Base-by-base conservation (phyloP, 2,888 invertebrate genomes). In the Cerastis leucographa region DNA sequence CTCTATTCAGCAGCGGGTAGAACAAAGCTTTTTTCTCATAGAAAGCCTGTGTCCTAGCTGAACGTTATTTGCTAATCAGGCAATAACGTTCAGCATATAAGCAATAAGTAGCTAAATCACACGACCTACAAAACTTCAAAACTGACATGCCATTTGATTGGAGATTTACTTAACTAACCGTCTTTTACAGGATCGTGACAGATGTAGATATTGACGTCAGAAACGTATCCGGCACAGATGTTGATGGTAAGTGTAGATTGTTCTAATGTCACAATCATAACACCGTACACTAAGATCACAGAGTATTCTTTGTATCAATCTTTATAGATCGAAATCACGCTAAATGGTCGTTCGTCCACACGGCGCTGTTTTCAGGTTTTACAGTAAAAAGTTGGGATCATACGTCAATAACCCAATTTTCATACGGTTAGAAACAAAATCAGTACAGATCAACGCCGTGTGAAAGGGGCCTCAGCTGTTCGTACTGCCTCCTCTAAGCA, bases 131-230 rank as follows among this genome's bases (percentile, higher is more conserved):
- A 35, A 61, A 61, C 61, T 51, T 51, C 9, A 51, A 51, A 51
- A 3, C 8, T 54, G 12, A 17, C n/a, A 46, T 56, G n/a, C 0
- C 1, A 49, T 29, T 59, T 35, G 11, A 19, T 42, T 22, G 29
- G 1, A 11, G 8, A 44, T 17, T 59, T 29, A 40, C 6, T 54
- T 25, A 54, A 22, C n/a, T 42, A 54, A 42, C 11, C 14, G 1
- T 81, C 8, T 81, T 61, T 54, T 77, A 11, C 90, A 94, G 93
- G 70, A 89, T 93, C 67, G 85, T 92, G 44, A 19, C 89, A 5
- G 90, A 90, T 11, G 80, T 80, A 14, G 76, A 83, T 5, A 46
- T 85, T 0, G n/a, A 75, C 17, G 49, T 42, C 3, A 78, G 81
- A 25, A 88, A 89, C 49, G 91, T 89, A 25, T 77, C 86, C 9